Percentiles rank a stretch among this genome's conserved stretches.
Conservation (phyloP, 2,113 vertebrate species). For the Uria aalge region DNA sequence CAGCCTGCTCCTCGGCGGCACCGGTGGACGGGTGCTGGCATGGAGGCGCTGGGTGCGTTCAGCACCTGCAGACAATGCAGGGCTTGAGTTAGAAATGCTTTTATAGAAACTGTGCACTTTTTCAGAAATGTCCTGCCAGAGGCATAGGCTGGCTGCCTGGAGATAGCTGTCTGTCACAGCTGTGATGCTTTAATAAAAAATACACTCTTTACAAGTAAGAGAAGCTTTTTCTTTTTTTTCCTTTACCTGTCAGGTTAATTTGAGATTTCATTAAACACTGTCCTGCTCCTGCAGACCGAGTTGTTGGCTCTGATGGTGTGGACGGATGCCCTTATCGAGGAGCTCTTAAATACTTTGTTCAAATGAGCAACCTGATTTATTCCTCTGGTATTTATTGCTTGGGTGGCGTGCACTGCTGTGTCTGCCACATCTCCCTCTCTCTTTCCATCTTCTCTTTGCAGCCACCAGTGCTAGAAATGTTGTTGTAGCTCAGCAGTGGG, state of each 20-base stretch:
- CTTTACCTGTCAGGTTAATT: not conserved
- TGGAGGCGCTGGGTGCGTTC: fast-evolving
- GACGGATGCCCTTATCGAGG: not conserved
- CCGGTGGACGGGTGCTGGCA: fast-evolving
- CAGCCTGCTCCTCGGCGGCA: not conserved
- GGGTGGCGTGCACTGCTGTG: not conserved
- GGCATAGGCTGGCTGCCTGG: not conserved
- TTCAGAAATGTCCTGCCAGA: not conserved
- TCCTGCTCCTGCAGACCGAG: fast-evolving
- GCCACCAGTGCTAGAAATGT: not conserved
- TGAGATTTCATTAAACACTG: not conserved
- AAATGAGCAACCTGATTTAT: not conserved
- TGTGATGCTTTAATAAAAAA: not conserved
- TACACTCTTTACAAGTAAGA: not conserved
- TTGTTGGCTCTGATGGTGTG: not conserved
- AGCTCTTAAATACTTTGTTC: not conserved
- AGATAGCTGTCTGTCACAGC: not conserved
- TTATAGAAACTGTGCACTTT: not conserved
- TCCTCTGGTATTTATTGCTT: not conserved
- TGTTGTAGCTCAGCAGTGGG: not conserved
- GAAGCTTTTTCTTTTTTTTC: not conserved
- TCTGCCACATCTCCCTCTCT: not conserved
- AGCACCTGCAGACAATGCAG: too few species aligned
- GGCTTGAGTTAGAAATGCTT: not conserved
- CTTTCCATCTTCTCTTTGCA: not conserved